Conservation (phyloP, 2,888 invertebrate species). For the Limnephilus lunatus region DNA sequence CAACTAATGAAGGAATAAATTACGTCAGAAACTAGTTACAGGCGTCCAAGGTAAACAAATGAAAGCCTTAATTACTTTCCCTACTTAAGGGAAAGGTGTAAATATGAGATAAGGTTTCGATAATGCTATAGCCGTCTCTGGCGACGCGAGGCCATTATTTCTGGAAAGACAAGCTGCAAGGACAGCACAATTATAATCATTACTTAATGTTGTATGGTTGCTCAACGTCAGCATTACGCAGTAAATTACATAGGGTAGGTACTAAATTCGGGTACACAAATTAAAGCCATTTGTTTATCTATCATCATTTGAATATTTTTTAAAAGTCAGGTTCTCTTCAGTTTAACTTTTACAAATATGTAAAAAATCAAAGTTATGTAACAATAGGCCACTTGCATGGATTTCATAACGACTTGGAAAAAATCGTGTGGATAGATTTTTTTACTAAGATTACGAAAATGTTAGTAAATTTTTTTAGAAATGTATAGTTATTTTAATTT, state of each 20-base stretch:
- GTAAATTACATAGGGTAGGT: not conserved
- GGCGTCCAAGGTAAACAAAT: not conserved
- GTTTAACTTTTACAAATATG: not conserved
- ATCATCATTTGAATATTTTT: not conserved
- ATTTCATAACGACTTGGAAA: too few species aligned
- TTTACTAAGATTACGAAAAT: too few species aligned
- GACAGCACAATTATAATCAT: not conserved
- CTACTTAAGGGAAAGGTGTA: too few species aligned
- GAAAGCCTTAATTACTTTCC: not conserved
- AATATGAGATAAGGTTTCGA: not conserved
- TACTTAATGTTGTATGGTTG: not conserved
- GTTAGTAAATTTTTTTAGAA: too few species aligned
- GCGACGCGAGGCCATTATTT: not conserved
- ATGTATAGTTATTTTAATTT: too few species aligned
- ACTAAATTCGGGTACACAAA: not conserved
- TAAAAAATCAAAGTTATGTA: not conserved
- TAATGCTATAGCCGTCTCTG: not conserved
- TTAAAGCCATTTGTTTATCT: not conserved
- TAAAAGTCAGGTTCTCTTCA: not conserved
- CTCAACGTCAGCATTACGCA: not conserved
- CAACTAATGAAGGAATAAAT: not conserved
- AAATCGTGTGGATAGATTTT: too few species aligned
- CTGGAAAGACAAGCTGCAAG: not conserved
- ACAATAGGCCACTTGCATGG: too few species aligned
- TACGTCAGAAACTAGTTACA: not conserved